phyloP scores from a whole-genome alignment of 2,797 vertebrate genomes.

The Pipistrellus kuhlii region DNA sequence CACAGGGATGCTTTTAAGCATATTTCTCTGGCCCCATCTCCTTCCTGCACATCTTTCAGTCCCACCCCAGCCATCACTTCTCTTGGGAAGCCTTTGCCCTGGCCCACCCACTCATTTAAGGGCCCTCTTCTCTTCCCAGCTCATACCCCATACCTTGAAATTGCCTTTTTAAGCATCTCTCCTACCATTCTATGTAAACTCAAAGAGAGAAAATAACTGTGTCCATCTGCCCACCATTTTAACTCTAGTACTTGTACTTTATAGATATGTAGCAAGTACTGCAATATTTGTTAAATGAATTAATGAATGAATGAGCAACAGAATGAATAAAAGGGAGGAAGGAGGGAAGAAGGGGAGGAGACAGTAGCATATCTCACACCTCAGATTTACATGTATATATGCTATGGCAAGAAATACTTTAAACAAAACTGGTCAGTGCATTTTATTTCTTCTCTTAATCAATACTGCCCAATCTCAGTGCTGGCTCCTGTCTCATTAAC shows the following conservation, averaged over 20 bases:
- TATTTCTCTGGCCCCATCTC: not conserved
- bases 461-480: not conserved
- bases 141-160: not conserved
- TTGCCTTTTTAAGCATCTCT: not conserved
- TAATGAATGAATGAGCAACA: not conserved
- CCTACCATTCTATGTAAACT: not conserved
- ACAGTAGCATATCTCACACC: not conserved
- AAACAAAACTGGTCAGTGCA: not conserved
- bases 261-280: not conserved
- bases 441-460: constrained; percentile 26
- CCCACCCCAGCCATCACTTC: not conserved
- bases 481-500: constrained; percentile 40
- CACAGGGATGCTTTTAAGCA: not conserved
- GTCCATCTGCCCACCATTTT: not conserved
- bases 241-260: not conserved
- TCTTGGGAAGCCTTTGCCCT: not conserved
- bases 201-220: not conserved
- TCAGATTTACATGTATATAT: not conserved
- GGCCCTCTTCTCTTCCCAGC: not conserved
- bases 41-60: not conserved
- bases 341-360: not conserved
- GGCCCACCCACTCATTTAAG: not conserved
- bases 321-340: not conserved
- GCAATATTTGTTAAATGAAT: not conserved
- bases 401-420: not conserved